phyloP scores from a whole-genome alignment of 2,888 invertebrate genomes.

The Piscicola geometra region DNA sequence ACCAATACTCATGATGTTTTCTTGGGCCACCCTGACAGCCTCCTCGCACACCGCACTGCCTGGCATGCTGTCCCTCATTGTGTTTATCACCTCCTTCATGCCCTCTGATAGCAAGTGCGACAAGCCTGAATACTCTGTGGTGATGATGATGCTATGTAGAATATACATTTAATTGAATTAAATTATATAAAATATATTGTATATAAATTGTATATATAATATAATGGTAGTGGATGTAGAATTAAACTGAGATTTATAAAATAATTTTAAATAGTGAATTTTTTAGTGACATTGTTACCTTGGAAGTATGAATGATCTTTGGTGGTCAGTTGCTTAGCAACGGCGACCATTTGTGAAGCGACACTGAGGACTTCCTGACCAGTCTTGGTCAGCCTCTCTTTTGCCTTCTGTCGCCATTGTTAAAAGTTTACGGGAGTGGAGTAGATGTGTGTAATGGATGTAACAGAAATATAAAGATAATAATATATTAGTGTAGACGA shows the following conservation, averaged over 20 bases:
- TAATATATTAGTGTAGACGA: too few relatives aligned
- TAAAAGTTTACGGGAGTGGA: too few relatives aligned
- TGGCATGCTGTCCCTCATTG: conserved; percentile 64
- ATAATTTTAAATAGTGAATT: too few relatives aligned
- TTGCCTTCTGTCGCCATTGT: conserved; percentile 67
- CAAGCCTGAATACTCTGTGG: conserved; percentile 74
- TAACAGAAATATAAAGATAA: too few relatives aligned
- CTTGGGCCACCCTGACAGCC: neutral
- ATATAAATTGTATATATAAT: neutral
- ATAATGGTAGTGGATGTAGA: too few relatives aligned
- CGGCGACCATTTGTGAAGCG: conserved; percentile 81
- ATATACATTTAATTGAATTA: too few relatives aligned
- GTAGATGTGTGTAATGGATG: too few relatives aligned
- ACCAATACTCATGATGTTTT: neutral
- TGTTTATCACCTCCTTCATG: conserved; percentile 87
- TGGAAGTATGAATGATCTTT: conserved; percentile 69
- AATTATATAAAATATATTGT: too few relatives aligned
- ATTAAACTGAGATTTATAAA: too few relatives aligned
- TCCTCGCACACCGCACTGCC: neutral
- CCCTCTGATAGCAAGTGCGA: conserved; percentile 93
- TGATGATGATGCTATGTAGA: too few relatives aligned
- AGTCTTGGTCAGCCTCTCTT: conserved; percentile 80
- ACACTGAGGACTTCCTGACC: conserved; percentile 75
- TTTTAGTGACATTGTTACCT: neutral
- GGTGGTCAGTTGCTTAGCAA: conserved; percentile 81